phyloP scores from a whole-genome alignment of 1,140 invertebrate species.

The Bombus vancouverensis region DNA sequence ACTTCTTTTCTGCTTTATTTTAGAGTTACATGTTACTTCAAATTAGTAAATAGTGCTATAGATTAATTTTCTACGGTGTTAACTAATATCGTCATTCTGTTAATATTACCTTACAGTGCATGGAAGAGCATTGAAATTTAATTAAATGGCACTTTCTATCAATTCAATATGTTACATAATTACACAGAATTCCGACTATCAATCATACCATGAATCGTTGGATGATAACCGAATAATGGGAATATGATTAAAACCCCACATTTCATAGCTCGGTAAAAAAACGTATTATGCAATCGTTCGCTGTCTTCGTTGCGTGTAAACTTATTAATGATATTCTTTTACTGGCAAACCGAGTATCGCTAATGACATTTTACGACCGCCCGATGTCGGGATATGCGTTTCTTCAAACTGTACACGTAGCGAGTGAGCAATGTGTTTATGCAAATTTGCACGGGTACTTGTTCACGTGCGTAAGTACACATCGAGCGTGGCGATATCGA shows the following conservation, averaged over 20 bases:
- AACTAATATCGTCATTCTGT: neutral
- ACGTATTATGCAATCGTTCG: neutral
- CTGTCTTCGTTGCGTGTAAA: neutral
- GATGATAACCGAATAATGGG: neutral
- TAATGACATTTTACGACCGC: constrained; percentile 19
- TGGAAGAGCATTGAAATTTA: neutral
- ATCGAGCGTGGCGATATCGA: constrained; percentile 29
- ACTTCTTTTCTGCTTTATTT: neutral
- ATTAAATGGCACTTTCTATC: constrained; percentile 5
- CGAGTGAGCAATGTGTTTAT: constrained; percentile 42
- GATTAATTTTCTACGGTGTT: constrained; percentile 1
- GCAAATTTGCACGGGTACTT: constrained; percentile 41
- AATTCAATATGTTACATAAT: neutral
- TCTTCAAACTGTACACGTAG: constrained; percentile 26
- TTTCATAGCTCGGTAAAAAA: neutral
- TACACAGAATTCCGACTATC: neutral
- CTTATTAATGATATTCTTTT: constrained; percentile 4
- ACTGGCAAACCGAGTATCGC: neutral
- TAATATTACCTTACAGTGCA: neutral
- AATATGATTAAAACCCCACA: too few species aligned
- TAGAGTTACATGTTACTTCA: neutral
- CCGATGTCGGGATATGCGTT: constrained; percentile 21
- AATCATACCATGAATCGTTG: neutral
- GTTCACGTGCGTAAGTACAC: constrained; percentile 44
- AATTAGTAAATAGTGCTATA: neutral